These are phyloP conservation scores for Glaucopsyche alexis DNA, from an alignment of 2,888 invertebrate genomes.

Conservation along the genomic window DNA sequence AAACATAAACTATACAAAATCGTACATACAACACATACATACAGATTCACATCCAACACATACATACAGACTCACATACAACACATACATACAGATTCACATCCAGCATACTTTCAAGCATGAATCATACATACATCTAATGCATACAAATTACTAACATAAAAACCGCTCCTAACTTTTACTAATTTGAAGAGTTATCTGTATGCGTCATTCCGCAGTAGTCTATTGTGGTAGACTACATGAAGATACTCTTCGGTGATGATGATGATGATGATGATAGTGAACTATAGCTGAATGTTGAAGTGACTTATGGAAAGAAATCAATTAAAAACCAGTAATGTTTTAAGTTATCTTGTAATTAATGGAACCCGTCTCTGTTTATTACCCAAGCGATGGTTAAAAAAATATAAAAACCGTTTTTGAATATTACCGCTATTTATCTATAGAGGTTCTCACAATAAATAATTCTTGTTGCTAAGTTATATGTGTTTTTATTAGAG, in stretches of 20 bases:
- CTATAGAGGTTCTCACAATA: not conserved
- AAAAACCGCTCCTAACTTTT: not conserved
- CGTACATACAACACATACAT: not conserved
- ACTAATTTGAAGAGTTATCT: not conserved
- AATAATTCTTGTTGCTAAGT: not conserved
- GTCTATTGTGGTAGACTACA: too few relatives aligned
- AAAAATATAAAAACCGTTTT: not conserved
- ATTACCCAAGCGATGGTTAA: not conserved
- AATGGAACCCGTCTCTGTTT: not conserved
- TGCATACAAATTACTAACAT: not conserved
- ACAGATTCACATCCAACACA: not conserved
- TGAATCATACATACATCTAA: not conserved
- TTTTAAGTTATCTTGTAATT: conserved; percentile 1
- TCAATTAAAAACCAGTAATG: not conserved
- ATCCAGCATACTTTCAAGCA: not conserved
- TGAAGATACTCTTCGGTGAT: not conserved
- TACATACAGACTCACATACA: too few relatives aligned
- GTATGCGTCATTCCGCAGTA: too few relatives aligned
- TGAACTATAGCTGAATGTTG: not conserved
- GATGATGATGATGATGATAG: not conserved
- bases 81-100: not conserved
- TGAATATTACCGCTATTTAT: not conserved
- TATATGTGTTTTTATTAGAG: not conserved
- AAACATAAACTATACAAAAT: not conserved
- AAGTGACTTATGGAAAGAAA: conserved; percentile 9